Conservation (phyloP, 1,140 invertebrate species). For the Drosophila kikkawai region DNA sequence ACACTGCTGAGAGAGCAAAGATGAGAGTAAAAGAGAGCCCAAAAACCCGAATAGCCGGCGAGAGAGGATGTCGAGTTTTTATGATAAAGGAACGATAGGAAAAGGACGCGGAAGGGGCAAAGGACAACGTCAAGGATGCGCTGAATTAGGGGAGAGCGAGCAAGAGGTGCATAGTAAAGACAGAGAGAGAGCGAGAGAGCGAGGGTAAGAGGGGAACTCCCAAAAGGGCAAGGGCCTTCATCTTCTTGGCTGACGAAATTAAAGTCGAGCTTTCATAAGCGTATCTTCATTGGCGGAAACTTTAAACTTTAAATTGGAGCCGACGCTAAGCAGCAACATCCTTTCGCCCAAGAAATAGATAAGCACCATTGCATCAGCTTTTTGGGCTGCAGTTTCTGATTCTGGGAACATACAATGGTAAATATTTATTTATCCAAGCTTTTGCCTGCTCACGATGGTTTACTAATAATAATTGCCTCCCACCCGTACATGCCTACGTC, state of each 20-base stretch:
- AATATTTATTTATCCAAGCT: constrained; percentile 31
- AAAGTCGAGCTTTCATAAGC: constrained; percentile 46
- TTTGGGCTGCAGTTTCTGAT: constrained; percentile 5
- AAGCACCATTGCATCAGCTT: constrained; percentile 46
- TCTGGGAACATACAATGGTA: constrained; percentile 12
- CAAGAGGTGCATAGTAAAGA: neutral
- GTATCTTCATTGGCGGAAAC: constrained; percentile 29
- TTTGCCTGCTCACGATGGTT: constrained; percentile 8
- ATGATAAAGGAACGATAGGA: neutral
- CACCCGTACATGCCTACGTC: constrained; percentile 32
- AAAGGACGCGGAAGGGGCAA: neutral
- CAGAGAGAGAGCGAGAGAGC: neutral
- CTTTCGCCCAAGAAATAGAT: constrained; percentile 23
- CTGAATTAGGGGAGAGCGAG: constrained; percentile 24
- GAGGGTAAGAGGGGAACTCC: constrained; percentile 8
- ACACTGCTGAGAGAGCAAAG: neutral
- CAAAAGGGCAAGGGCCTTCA: constrained; percentile 38
- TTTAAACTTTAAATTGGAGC: constrained; percentile 56
- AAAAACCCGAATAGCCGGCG: neutral
- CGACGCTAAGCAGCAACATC: neutral
- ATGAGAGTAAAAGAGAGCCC: neutral
- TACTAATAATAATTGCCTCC: neutral
- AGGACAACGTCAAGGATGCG: constrained; percentile 33
- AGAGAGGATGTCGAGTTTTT: neutral
- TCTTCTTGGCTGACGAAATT: constrained; percentile 62